Evolutionary conservation across 2,888 invertebrate genomes (phyloP), one percentile per base, ranked within the genome.

Genomic region (Drosophila pseudotalamancana): DNA sequence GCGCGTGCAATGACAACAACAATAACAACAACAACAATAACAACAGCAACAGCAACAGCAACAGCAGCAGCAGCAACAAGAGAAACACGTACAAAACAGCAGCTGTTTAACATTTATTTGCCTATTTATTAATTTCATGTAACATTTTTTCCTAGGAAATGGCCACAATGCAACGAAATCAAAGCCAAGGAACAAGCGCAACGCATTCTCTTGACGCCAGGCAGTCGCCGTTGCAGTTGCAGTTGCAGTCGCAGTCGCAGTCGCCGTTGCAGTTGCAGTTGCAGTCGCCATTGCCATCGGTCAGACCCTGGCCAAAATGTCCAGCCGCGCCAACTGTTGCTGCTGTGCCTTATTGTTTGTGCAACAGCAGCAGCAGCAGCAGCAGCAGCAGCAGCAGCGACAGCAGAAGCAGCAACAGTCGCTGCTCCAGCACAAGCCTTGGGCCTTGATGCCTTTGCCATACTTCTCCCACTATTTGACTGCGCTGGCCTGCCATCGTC

Each of bases 381-480:
- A 68, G 29, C 46, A 56, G 60, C 64, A 43, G 27, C 62, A 19
- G 31, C 34, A 34, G 25, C 25, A 8, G 8, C 9, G 11, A 9
- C 29, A 27, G 50, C 60, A 56, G 16, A 23, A 11, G 21, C 29
- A 42, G 53, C 57, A 51, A 46, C 54, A 62, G 60, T 42, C 35
- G 54, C 55, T 31, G 49, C 32, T 45, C 53, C 64, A 43, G 57
- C 66, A 39, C 40, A 50, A 55, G 65, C 63, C 66, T 61, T 45
- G 60, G 79, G 84, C 72, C 87, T 61, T 66, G 76, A 59, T 61
- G 63, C 63, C 77, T 59, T 72, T 78, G 84, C 87, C 86, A 85
- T 87, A 87, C 89, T 89, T 89, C 87, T 87, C 88, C 88, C 88
- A 83, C 77, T 88, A 85, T 88, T 81, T 84, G 63, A 82, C 79